Evolutionary conservation across 2,113 vertebrate species (phyloP).

Genomic region (Alexandromys fortis): DNA sequence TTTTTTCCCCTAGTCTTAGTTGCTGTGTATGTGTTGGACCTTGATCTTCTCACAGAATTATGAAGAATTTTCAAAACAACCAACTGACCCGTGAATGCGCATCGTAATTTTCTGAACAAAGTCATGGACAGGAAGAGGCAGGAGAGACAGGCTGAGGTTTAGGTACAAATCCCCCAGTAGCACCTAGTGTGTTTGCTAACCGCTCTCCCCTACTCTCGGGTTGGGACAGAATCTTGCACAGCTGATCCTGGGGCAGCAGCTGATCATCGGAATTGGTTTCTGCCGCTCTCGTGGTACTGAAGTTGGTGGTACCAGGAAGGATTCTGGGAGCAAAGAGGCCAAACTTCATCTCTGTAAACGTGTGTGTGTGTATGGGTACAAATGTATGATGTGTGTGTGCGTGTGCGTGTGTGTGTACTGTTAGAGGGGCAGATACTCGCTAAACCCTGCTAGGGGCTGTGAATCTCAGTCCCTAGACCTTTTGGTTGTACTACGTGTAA

Average conservation of each 20-base stretch:
- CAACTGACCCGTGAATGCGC: background rate
- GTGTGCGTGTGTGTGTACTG: background rate
- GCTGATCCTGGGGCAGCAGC: background rate
- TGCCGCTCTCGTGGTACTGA: background rate
- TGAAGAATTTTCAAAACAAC: background rate
- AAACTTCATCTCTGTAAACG: background rate
- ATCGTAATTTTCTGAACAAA: constrained; percentile 12
- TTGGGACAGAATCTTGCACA: background rate
- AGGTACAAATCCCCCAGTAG: background rate
- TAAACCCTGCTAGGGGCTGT: background rate
- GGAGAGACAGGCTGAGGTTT: background rate
- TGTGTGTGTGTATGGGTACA: too few relatives aligned
- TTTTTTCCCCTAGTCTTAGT: background rate
- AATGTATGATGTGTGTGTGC: background rate
- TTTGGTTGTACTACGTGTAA: background rate
- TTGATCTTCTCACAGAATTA: background rate
- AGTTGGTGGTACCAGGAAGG: background rate
- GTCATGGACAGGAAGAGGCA: background rate
- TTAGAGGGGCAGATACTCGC: too few relatives aligned
- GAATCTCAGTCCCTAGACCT: too few relatives aligned
- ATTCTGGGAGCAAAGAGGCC: background rate
- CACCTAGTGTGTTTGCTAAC: background rate
- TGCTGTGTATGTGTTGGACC: background rate
- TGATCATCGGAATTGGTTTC: background rate
- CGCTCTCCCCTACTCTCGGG: background rate